Evolutionary conservation across 92 coral and sea anemone species (phyloP), one percentile per base, ranked within the genome.

Genomic region (Paragorgia papillata): DNA sequence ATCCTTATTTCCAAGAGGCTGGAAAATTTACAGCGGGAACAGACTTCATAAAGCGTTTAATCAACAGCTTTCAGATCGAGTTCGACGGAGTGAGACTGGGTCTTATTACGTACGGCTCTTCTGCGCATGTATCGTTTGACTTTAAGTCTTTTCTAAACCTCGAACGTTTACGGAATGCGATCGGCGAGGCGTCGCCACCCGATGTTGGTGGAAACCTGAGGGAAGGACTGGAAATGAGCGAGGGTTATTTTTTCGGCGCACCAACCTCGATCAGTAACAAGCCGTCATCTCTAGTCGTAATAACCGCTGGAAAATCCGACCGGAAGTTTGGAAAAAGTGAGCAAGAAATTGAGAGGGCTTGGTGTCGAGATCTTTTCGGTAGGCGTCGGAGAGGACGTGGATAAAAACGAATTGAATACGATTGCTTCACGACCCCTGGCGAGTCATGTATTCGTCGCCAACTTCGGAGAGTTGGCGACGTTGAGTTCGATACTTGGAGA

Each of bases 51-150:
- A 30, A 71, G 57, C 46, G 64, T 9, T 39, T 71, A 20, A 50
- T 51, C 10, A 55, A 55, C 27, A 50, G 37, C 24, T 71, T 71
- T 39, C 63, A 35, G 32, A 50, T 54, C 18, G 40, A 55, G 3
- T 34, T n/a, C 12, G 24, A 71, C 28, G 49, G 49, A 1, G 65
- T 19, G 8, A 44, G 64, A 31, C 31, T 71, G 18, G 78, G 78
- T n/a, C 64, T 71, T 21, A 55, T 71, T 34, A 71, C 78, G n/a
- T 71, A 71, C 25, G 78, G 78, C 17, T 71, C 64, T 0, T 71
- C 78, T 13, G 78, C 64, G 21, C 78, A 71, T 71, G 78, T 71
- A 40, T 71, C 78, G n/a, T 71, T 71, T 27, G 78, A 71, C 32
- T 58, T 71, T 8, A 44, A 55, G 19, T 39, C 78, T 25, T 71